Evolutionary conservation across 2,113 vertebrate genomes (phyloP).

Genomic region (Rousettus leschenaultii): DNA sequence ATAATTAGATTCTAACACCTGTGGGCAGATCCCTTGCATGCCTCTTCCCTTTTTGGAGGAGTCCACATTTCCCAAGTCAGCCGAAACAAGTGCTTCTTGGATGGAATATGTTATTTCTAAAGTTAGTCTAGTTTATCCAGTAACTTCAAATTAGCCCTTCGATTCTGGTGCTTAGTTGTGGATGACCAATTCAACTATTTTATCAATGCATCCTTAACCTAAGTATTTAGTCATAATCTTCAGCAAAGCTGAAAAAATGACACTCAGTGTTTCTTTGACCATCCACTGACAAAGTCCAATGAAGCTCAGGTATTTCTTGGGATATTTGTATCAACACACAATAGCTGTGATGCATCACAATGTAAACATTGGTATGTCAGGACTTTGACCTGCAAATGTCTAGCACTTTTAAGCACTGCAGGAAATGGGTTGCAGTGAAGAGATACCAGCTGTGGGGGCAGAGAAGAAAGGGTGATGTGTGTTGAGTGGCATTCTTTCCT

Average conservation of each 20-base stretch:
- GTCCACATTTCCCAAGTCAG: neutral
- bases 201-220: constrained; percentile 46
- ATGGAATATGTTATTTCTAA: constrained; percentile 36
- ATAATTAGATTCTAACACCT: constrained; percentile 8
- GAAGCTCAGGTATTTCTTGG: constrained; percentile 67
- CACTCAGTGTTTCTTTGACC: constrained; percentile 38
- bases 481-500: neutral
- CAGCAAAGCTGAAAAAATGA: constrained; percentile 34
- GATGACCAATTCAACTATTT: constrained; percentile 58
- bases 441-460: neutral
- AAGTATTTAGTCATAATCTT: constrained; percentile 60
- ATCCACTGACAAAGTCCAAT: constrained; percentile 52
- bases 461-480: neutral
- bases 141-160: constrained; percentile 56
- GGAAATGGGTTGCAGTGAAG: constrained; percentile 13
- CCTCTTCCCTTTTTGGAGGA: neutral
- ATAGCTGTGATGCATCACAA: constrained; percentile 1
- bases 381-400: constrained; percentile 37
- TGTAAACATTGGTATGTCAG: constrained; percentile 15
- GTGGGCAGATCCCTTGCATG: neutral
- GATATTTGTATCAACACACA: constrained; percentile 55
- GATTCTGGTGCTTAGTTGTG: constrained; percentile 54
- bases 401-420: neutral
- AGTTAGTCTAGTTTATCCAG: constrained; percentile 49
- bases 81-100: constrained; percentile 14